Evolutionary conservation across 1,140 invertebrate species (phyloP).

Genomic region (Gerris buenoi): DNA sequence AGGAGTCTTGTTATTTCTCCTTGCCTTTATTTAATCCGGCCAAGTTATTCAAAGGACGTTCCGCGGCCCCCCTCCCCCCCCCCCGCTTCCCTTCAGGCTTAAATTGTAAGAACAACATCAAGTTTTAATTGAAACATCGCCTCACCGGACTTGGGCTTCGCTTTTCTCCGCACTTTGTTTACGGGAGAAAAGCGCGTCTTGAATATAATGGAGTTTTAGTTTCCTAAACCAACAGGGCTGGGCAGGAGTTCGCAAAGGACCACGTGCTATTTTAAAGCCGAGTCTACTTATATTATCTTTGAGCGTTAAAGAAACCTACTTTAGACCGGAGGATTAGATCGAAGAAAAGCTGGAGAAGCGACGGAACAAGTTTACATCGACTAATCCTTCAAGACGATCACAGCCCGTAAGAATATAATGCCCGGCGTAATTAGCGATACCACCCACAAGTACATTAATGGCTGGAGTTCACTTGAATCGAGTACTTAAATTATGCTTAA

Average conservation of each 20-base stretch:
- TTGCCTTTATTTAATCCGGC: conserved; percentile 15
- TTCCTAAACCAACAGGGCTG: neutral
- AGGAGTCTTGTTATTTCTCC: conserved; percentile 16
- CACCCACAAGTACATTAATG: too few species aligned
- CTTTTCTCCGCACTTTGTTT: neutral
- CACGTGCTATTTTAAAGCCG: neutral
- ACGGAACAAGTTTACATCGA: too few species aligned
- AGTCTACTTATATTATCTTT: neutral
- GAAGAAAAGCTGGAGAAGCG: too few species aligned
- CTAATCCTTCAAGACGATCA: too few species aligned
- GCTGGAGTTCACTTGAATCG: too few species aligned
- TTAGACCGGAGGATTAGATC: too few species aligned
- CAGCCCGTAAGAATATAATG: too few species aligned
- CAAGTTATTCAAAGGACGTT: conserved; percentile 18
- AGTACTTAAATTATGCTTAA: too few species aligned
- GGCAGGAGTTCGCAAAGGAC: neutral
- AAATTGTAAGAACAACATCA: conserved; percentile 19
- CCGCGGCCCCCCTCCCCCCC: too few species aligned
- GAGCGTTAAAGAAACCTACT: too few species aligned
- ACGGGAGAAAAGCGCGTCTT: neutral
- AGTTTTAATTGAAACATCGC: conserved; percentile 18
- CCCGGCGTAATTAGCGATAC: too few species aligned
- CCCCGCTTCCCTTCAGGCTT: too few species aligned
- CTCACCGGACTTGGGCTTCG: neutral
- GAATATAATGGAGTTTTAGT: neutral